Evolutionary conservation across 1,140 invertebrate genomes (phyloP), one percentile per base, ranked within the genome.

Genomic region (Ceratosolen fusciceps): DNA sequence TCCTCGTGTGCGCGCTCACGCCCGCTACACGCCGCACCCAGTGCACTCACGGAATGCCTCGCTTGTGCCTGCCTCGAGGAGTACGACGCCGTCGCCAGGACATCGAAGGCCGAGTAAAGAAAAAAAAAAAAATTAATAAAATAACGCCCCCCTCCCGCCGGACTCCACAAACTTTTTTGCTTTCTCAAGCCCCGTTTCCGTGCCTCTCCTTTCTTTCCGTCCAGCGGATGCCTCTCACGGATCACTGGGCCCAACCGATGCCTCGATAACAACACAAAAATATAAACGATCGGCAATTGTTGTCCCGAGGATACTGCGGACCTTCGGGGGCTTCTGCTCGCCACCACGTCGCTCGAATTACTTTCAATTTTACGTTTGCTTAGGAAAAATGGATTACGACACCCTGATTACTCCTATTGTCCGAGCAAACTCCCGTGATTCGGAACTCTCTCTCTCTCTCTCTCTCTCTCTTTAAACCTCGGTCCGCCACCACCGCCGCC

Each of bases 1-100:
- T 81, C 85, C 76, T 74, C 54, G 72, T 74, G 47, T 65, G 56
- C 31, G 43, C 47, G 31, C 34, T 70, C 26, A 37, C 43, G 37
- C 58, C 26, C 39, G 3, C 26, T 68, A 52, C 26, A 54, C 4
- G 26, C 24, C 2, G 5, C 16, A 21, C 12, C 8, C 39, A 16
- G 8, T 24, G 8, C n/a, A 62, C 71, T 73, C 77, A 31, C 67
- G 71, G 47, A 70, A 79, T n/a, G 54, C n/a, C 21, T 24, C 39
- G 43, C 2, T 24, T 56, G 10, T 56, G 12, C 19, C 31, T 37
- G 16, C 8, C 31, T 65, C 31, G 31, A n/a, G 16, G 14, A 16
- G 31, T 29, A 16, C 31, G 58, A n/a, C n/a, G n/a, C n/a, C n/a
- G n/a, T n/a, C n/a, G n/a, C n/a, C n/a, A n/a, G n/a, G n/a, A n/a